Conservation (phyloP, 2,113 vertebrate species). For the Pseudonaja textilis region DNA sequence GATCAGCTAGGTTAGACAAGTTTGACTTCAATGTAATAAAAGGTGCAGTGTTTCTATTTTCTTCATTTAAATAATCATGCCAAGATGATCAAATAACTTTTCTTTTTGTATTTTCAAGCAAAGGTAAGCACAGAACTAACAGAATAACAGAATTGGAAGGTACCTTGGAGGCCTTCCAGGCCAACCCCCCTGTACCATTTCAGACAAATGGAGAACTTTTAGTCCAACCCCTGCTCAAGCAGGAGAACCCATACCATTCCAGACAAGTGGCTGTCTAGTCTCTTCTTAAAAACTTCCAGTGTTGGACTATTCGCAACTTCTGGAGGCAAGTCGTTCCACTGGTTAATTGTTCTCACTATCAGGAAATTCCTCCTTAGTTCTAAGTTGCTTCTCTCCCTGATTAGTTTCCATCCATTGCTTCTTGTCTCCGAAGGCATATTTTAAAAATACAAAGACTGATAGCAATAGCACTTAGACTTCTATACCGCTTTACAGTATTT, state of each 20-base stretch:
- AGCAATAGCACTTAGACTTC: no score
- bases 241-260: neutral
- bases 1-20: neutral
- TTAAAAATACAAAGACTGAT: neutral
- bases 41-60: neutral
- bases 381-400: neutral
- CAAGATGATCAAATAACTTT: neutral
- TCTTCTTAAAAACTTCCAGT: neutral
- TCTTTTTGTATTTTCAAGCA: neutral
- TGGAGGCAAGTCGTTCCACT: neutral
- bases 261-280: neutral
- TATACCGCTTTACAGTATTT: no score
- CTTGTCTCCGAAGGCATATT: neutral
- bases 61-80: neutral
- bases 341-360: neutral
- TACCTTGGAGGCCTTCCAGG: neutral
- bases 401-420: neutral
- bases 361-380: neutral
- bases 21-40: neutral
- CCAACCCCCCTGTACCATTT: neutral
- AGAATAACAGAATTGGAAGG: neutral
- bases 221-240: neutral
- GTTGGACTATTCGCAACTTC: neutral
- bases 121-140: neutral
- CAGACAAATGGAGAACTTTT: neutral